Evolutionary conservation across 2,888 invertebrate genomes (phyloP).

Genomic region (Nemotelus nigrinus): DNA sequence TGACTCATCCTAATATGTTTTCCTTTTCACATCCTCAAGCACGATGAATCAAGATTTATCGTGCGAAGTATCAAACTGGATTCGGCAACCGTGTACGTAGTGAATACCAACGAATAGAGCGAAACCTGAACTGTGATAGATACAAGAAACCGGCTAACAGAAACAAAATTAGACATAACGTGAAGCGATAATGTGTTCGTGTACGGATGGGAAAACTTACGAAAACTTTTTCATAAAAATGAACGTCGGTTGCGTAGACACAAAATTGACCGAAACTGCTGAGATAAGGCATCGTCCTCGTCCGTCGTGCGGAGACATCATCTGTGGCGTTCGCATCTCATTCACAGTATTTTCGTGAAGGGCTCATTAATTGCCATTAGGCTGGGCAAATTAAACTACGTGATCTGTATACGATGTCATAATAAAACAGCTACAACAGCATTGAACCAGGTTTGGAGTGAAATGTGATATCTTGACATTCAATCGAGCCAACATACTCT

Average conservation of each 20-base stretch:
- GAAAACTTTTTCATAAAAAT: too few relatives aligned
- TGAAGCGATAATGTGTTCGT: too few relatives aligned
- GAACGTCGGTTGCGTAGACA: too few relatives aligned
- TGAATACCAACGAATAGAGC: background rate
- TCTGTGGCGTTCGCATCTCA: slow-evolving; percentile 28
- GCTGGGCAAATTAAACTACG: slow-evolving; percentile 38
- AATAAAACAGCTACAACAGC: background rate
- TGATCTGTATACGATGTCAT: slow-evolving; percentile 8
- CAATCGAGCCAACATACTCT: too few relatives aligned
- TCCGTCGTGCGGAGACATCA: background rate
- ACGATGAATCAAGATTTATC: slow-evolving; percentile 8
- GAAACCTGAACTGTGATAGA: background rate
- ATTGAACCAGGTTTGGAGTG: too few relatives aligned
- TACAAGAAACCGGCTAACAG: too few relatives aligned
- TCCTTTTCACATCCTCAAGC: background rate
- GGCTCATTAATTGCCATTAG: slow-evolving; percentile 40
- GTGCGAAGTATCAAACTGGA: background rate
- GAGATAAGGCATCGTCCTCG: too few relatives aligned
- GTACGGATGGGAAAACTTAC: too few relatives aligned
- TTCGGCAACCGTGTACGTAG: background rate
- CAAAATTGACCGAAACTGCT: too few relatives aligned
- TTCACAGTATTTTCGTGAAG: slow-evolving; percentile 28
- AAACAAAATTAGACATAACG: too few relatives aligned
- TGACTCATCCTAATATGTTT: background rate
- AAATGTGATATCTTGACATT: background rate